Evolutionary conservation across 2,888 invertebrate genomes (phyloP), one percentile per base, ranked within the genome.

Genomic region (Cantharis rustica): DNA sequence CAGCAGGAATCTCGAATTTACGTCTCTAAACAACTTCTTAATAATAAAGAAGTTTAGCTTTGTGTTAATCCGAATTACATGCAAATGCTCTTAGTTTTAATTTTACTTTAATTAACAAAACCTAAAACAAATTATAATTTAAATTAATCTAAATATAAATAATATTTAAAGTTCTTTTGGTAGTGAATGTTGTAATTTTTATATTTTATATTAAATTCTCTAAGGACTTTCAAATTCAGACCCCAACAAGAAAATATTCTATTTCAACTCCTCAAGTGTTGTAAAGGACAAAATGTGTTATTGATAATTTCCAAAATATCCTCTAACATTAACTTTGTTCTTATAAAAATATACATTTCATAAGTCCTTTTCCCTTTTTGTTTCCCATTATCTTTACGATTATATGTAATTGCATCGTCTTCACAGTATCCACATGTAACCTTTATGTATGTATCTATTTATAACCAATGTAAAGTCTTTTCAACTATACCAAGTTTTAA

Each of bases 231-330:
- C 61, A 26, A 66, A 64, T 70, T 69, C 75, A 61, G 71, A 75
- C 70, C 68, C 66, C 75, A 75, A 75, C 71, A 75, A 71, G 75
- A 66, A 75, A 75, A 71, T 75, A 75, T 75, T 23, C 71, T 61
- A 75, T 75, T 75, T 75, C 75, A 75, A 17, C 75, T 71, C 17
- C 13, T n/a, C 27, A 64, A 61, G 63, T 47, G 71, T 70, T 75
- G 70, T 61, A 75, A 75, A 61, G 71, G 71, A 71, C 64, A 71
- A 71, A 75, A 27, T 47, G 9, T 47, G 47, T 47, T 47, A 47
- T 47, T n/a, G 47, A n/a, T 47, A 47, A 47, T 47, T 47, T 47
- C 63, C 63, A 63, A 63, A 63, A 63, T 16, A 16, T 16, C 7
- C n/a, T 47, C 47, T 47, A 47, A 47, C 47, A 13, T 47, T 47